Evolutionary conservation across 2,888 invertebrate genomes (phyloP), one percentile per base, ranked within the genome.

Genomic region (Andricus quercusramuli): DNA sequence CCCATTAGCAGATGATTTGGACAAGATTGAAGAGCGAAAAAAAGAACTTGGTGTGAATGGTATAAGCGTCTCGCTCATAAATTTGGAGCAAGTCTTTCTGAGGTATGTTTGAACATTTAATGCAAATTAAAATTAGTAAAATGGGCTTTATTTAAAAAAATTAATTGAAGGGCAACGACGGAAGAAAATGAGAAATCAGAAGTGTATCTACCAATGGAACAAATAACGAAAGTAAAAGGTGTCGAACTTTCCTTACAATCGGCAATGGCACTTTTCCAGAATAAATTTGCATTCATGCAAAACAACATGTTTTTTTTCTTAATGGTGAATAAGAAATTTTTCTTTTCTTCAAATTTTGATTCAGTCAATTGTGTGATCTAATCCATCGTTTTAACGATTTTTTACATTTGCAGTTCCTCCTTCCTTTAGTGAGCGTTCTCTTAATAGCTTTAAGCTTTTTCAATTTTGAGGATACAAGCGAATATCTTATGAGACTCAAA

Each of bases 41-140:
- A 90, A 93, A 0, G 89, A 93, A 6, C 93, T 97, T 22, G 95
- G 95, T 0, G 95, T 98, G 67, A 94, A 94, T 70, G 95, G 96
- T 13, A 96, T 98, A 80, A 97, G 97, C 0, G 95, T 98, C 0
- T 96, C 97, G 0, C 95, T 97, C 22, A 97, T 98, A 0, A 98
- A 98, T 0, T 94, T 99, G 88, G 99, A 99, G 92, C 98, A 99
- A 93, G 98, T 99, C 3, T 98, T 98, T 91, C 91, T 98, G 77
- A 96, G 95, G 97, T 96, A 90, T 81, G 89, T 11, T 47, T 20
- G 41, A 41, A 41, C 41, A 41, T 82, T 82, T 15, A 37, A 32
- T 51, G 25, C 22, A 13, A 65, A 20, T 44, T 47, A 44, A 68
- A 15, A 20, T 20, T 6, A 51, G 51, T 51, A 51, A n/a, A 51